These are phyloP conservation scores for Lathronympha strigana DNA, from an alignment of 2,888 invertebrate genomes.

Conservation along the genomic window DNA sequence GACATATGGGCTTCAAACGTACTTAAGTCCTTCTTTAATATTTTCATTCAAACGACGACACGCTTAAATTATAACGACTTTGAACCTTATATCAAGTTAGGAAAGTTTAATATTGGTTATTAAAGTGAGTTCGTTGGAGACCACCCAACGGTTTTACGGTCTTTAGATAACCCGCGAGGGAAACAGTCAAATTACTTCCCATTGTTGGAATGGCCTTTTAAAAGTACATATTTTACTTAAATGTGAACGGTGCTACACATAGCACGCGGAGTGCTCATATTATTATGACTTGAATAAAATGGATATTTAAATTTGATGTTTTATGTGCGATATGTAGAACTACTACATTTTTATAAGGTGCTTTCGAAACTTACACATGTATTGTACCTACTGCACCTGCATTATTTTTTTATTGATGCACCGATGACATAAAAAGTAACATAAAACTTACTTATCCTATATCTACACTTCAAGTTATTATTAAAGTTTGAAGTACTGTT, in stretches of 20 bases:
- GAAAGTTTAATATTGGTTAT: background rate
- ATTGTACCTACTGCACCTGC: background rate
- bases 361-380: too few species aligned
- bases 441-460: too few species aligned
- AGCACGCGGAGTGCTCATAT: constrained; percentile 19
- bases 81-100: background rate
- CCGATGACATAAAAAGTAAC: too few species aligned
- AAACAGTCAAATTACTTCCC: constrained; percentile 26
- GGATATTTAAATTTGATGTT: constrained; percentile 6
- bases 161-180: constrained; percentile 19
- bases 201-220: constrained; percentile 29
- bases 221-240: constrained; percentile 30
- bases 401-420: background rate
- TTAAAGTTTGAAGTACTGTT: too few species aligned
- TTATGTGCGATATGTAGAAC: constrained; percentile 3
- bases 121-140: background rate
- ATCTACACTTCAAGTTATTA: too few species aligned
- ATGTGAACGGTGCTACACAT: constrained; percentile 17
- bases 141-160: constrained; percentile 27
- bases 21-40: background rate
- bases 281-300: constrained; percentile 16
- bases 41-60: background rate
- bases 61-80: background rate
- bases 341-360: background rate
- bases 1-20: background rate